Conservation (phyloP, 2,113 vertebrate species). For the Chlamydotis undulata region DNA sequence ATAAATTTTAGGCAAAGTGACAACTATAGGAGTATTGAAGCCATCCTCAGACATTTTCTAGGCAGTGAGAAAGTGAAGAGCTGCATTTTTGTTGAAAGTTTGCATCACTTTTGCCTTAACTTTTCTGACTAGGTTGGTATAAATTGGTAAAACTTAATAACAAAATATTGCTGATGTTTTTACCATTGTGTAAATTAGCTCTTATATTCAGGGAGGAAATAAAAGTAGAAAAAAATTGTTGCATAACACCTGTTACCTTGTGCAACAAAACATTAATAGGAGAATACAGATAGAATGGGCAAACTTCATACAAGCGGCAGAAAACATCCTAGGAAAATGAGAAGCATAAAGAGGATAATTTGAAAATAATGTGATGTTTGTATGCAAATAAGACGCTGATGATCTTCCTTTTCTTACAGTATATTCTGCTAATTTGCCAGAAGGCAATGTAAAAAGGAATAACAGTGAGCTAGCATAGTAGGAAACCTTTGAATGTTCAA, state of each 20-base stretch:
- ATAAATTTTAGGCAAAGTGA: not conserved
- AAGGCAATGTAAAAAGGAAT: not conserved
- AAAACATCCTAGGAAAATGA: slow-evolving; percentile 33
- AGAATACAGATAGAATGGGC: not conserved
- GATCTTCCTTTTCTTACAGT: slow-evolving; percentile 12
- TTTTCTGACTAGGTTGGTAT: not conserved
- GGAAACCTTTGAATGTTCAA: slow-evolving; percentile 46
- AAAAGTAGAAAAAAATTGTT: not conserved
- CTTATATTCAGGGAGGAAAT: not conserved
- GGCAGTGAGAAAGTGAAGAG: not conserved
- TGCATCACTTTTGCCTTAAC: not conserved
- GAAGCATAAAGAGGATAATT: slow-evolving; percentile 36
- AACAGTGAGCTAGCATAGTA: not conserved
- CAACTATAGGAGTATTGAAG: not conserved
- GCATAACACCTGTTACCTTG: not conserved
- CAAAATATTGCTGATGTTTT: not conserved
- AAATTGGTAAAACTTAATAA: not conserved
- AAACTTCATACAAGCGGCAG: not conserved
- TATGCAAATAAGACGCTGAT: slow-evolving; percentile 44
- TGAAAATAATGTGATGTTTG: slow-evolving; percentile 28
- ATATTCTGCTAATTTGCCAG: slow-evolving; percentile 30
- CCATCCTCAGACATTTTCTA: not conserved
- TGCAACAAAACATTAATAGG: not conserved
- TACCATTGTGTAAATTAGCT: not conserved
- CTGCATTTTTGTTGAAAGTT: not conserved